Conservation (phyloP, 2,113 vertebrate species). For the Stegostoma tigrinum region DNA sequence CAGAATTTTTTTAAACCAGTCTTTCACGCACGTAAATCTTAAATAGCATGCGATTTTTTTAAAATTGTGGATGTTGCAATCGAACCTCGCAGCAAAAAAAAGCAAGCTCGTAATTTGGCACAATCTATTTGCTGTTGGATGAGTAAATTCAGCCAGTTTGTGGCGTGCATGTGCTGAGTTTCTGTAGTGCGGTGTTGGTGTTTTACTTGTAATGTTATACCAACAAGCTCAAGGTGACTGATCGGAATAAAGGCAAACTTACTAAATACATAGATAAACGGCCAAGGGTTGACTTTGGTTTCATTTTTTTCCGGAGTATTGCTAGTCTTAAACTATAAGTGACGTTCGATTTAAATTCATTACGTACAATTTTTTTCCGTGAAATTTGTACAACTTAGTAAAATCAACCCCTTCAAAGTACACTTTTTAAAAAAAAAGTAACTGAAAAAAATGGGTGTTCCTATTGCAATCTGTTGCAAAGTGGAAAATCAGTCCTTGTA, state of each 20-base stretch:
- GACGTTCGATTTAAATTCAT: background rate
- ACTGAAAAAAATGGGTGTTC: background rate
- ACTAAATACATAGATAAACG: background rate
- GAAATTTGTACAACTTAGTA: background rate
- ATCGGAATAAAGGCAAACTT: constrained; percentile 6
- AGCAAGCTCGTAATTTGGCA: background rate
- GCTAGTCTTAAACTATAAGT: background rate
- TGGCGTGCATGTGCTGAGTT: constrained; percentile 8
- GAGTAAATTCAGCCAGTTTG: constrained; percentile 7
- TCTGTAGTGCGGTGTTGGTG: constrained; percentile 1
- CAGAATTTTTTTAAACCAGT: constrained; percentile 38
- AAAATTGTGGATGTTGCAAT: background rate
- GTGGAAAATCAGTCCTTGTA: background rate
- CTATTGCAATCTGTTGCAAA: background rate
- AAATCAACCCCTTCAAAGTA: background rate
- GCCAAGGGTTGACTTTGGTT: background rate
- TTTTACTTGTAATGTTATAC: background rate
- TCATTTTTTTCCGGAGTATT: background rate
- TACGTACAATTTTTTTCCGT: background rate
- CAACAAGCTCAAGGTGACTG: constrained; percentile 6
- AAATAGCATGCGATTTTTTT: constrained; percentile 39
- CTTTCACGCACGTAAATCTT: constrained; percentile 36
- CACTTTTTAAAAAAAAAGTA: too few relatives aligned
- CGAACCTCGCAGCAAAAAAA: background rate
- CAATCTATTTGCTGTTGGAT: background rate